Base-by-base conservation (phyloP, 2,888 invertebrate species). In the Trisateles emortualis region DNA sequence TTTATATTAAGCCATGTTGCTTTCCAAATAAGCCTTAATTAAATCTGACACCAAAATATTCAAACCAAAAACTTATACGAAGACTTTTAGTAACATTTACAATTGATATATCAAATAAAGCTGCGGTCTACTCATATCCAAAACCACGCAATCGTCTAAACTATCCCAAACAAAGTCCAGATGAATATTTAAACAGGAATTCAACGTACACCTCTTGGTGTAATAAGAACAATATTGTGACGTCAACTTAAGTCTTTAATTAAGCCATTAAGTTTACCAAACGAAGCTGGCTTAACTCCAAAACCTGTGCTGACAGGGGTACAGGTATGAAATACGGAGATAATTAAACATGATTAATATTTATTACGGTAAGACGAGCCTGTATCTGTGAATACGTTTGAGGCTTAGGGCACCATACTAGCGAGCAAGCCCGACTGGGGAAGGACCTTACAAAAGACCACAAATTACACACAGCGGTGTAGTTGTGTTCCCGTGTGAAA, bases 271-370 rank as follows among this genome's bases (percentile, higher is more conserved):
- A 80, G 79, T 84, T 83, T 68, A 70, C 78, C 59, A 51, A 57
- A 54, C 77, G 72, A 70, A 73, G 78, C 84, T 87, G 88, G 88
- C 87, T 83, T 83, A 78, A 72, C 59, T 81, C 85, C 85, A 84
- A 69, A 84, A 82, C 78, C 82, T 75, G 72, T 72, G 78, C 68
- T 67, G 83, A 85, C 82, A 81, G 77, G 74, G 72, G 74, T 72
- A 63, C 62, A 71, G 69, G 76, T 78, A 79, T 78, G 72, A 83
- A 77, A 72, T 73, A 73, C 67, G 46, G 61, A 48, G 68, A 55
- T 64, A 73, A 75, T 71, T 66, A 70, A 68, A 66, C 41, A 49
- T 62, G 56, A 68, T 71, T 64, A 62, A 58, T 58, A 55, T 58
- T 59, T 59, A 46, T 45, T 44, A 24, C 6, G 30, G 35, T 41